Conservation (phyloP, 2,888 invertebrate genomes). For the Pterostichus madidus region DNA sequence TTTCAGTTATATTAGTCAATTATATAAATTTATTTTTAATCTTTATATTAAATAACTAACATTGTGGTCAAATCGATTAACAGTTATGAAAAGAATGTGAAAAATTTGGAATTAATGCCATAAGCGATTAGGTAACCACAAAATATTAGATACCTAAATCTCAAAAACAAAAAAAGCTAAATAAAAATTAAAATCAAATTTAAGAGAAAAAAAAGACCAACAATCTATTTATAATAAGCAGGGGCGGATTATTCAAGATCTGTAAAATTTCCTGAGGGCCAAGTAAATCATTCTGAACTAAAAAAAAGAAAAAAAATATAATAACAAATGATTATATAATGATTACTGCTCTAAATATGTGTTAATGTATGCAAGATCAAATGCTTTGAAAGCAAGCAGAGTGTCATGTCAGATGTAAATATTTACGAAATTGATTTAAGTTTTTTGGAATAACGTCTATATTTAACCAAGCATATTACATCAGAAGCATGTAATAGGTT, state of each 20-base stretch:
- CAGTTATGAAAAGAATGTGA: no score
- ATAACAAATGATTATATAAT: conserved; percentile 38
- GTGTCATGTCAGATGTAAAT: conserved; percentile 16
- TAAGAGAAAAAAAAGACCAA: conserved; percentile 15
- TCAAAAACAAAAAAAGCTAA: conserved; percentile 13
- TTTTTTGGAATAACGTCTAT: conserved; percentile 37
- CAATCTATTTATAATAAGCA: conserved; percentile 53
- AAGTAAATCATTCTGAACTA: not conserved
- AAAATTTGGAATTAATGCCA: conserved; percentile 7
- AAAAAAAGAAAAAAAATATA: not conserved
- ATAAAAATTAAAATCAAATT: conserved; percentile 51
- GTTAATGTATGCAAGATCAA: conserved; percentile 15
- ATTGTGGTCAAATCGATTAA: no score
- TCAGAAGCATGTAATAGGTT: conserved; percentile 45
- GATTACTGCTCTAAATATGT: not conserved
- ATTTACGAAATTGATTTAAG: conserved; percentile 51
- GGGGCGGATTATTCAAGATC: conserved; percentile 21
- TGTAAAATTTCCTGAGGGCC: conserved; percentile 6
- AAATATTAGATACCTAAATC: conserved; percentile 29
- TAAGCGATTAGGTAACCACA: conserved; percentile 40
- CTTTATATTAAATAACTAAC: not conserved
- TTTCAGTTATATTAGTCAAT: conserved; percentile 13
- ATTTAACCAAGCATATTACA: conserved; percentile 45
- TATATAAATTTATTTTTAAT: conserved; percentile 26
- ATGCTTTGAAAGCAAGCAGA: conserved; percentile 1